Evolutionary conservation across 2,113 vertebrate genomes (phyloP).

Genomic region (Pitta sordida): DNA sequence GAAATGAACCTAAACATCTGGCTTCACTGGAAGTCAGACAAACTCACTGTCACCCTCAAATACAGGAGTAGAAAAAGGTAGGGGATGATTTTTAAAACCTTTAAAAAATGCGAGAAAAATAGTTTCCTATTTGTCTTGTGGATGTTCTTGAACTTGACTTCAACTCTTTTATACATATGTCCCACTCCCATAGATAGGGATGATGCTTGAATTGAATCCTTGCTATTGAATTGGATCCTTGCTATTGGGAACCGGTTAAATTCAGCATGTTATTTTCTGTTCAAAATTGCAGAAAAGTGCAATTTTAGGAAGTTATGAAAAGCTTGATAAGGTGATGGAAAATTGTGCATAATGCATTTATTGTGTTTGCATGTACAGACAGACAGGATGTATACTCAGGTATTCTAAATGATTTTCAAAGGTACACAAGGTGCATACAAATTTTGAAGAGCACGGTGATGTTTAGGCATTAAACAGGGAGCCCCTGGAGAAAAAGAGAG

Average conservation of each 20-base stretch:
- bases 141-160: neutral
- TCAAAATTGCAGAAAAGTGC: neutral
- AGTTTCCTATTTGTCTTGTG: neutral
- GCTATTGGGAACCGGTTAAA: neutral
- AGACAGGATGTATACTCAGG: neutral
- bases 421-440: neutral
- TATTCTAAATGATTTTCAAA: neutral
- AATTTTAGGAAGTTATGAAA: neutral
- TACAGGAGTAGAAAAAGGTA: neutral
- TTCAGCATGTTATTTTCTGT: neutral
- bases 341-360: neutral
- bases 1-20: neutral
- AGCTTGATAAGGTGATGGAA: neutral
- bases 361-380: neutral
- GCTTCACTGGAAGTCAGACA: neutral
- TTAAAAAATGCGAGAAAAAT: neutral
- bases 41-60: neutral
- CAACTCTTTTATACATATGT: neutral
- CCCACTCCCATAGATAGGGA: neutral
- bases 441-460: neutral
- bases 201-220: neutral
- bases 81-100: neutral
- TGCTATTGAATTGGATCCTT: neutral
- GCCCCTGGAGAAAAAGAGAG: neutral
- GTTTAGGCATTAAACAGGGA: neutral